Evolutionary conservation across 1,140 invertebrate species (phyloP).

Genomic region (Atopsyche davidsoni): DNA sequence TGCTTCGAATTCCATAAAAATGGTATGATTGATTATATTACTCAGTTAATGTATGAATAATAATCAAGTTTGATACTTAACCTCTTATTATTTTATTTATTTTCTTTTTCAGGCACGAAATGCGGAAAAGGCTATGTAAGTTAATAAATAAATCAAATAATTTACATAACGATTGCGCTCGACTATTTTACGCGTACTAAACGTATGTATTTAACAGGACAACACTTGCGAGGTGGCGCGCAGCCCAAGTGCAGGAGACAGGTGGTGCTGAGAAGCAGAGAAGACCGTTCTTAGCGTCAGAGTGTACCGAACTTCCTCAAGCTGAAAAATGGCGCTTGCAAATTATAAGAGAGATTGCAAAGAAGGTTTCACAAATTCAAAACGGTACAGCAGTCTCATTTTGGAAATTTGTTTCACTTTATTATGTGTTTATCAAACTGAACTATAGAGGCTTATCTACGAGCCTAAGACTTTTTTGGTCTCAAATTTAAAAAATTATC

Average conservation of each 20-base stretch:
- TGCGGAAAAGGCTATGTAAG: constrained; percentile 82
- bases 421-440: no score
- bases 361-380: constrained; percentile 99
- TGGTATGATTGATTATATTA: no score
- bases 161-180: constrained; percentile 12
- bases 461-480: no score
- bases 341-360: constrained; percentile 94
- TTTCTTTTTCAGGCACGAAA: constrained; percentile 61
- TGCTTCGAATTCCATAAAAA: no score
- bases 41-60: no score
- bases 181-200: constrained; percentile 10
- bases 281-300: constrained; percentile 87
- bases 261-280: constrained; percentile 71
- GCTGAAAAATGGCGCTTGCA: constrained; percentile 94
- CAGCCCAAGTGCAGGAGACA: constrained; percentile 83
- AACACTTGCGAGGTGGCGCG: constrained; percentile 89
- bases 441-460: no score
- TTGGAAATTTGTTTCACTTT: no score
- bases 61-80: no score
- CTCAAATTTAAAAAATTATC: no score
- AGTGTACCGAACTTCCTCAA: constrained; percentile 83
- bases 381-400: constrained; percentile 60
- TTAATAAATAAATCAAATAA: constrained; percentile 32
- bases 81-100: no score
- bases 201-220: constrained; percentile 62